These are phyloP conservation scores for Erethizon dorsatum DNA, from an alignment of 2,797 vertebrate species.

Conservation along the genomic window DNA sequence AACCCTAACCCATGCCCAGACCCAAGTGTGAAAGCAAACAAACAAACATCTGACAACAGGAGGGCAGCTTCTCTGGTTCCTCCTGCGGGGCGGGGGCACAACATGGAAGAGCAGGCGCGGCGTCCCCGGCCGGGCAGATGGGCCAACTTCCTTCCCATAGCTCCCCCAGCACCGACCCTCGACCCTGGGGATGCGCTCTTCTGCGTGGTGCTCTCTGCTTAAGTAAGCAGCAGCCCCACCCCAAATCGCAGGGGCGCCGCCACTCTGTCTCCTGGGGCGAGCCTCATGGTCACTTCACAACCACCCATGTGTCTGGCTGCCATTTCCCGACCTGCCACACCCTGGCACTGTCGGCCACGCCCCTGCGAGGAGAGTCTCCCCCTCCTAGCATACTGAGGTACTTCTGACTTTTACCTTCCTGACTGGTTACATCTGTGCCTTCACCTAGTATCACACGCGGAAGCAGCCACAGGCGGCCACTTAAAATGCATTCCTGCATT, in stretches of 20 bases:
- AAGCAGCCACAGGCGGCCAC: not conserved
- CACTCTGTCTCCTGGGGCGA: not conserved
- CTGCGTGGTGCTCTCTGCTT: not conserved
- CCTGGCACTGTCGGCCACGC: not conserved
- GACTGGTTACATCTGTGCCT: not conserved
- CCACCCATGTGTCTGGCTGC: not conserved
- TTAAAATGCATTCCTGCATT: conserved; percentile 25
- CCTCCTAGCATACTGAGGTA: not conserved
- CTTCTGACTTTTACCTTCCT: not conserved
- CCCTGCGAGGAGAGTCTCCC: not conserved
- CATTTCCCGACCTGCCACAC: not conserved
- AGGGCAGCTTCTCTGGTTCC: accelerated
- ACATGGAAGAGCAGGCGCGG: not conserved
- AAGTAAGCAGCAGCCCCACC: not conserved
- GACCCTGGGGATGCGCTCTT: not conserved
- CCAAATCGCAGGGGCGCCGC: not conserved
- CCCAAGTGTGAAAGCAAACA: not conserved
- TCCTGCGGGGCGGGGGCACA: not conserved
- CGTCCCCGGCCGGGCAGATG: not conserved
- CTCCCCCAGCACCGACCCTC: not conserved
- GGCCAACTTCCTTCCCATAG: not conserved
- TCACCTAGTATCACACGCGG: not conserved
- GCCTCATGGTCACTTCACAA: not conserved
- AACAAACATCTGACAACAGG: not conserved
- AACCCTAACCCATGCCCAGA: not conserved